Base-by-base conservation (phyloP, 2,888 invertebrate genomes). In the Drosophila sordidula region DNA sequence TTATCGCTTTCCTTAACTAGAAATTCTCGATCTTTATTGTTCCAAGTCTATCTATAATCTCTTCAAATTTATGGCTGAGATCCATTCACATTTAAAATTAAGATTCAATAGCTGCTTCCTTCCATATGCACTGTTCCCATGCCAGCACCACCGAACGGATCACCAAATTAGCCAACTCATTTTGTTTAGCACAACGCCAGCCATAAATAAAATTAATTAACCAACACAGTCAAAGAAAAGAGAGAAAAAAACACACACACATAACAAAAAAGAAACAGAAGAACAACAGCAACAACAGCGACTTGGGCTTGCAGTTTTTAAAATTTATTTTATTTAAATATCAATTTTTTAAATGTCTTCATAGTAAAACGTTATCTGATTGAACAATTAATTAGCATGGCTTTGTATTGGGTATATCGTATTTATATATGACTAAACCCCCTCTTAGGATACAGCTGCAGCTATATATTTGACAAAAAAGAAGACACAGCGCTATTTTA, bases 301-400 rank as follows among this genome's bases (percentile, higher is more conserved):
- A 59, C 38, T 65, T 49, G 64, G 52, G 71, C 57, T 64, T 79
- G 79, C 79, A 78, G 64, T 75, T 71, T 57, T 62, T 32, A 14
- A 73, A 76, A 79, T 83, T 69, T 68, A 74, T 87, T 87, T 73
- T 52, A 63, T 82, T 89, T 70, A 85, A 77, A 81, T 78, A 84
- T 77, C 74, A 67, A 83, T 86, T 82, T 83, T 78, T 66, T 54
- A 83, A 89, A 86, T 79, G 85, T 86, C 85, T 86, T 85, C 63
- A 89, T 88, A 85, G 80, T 76, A 66, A 70, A 80, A 69, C 59
- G 69, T 74, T 86, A 86, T 86, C 85, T 85, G 85, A 86, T 86
- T 76, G 59, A 67, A 69, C 88, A 89, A 89, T 86, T 86, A 86
- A 86, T 86, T 86, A 81, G 73, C 69, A 59, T 63, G 71, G 74